A percentile compares a stretch with the other conserved stretches of the same genome.
These are phyloP conservation scores for Aporophyla nigra DNA, from an alignment of 2,888 invertebrate genomes.

Conservation along the genomic window DNA sequence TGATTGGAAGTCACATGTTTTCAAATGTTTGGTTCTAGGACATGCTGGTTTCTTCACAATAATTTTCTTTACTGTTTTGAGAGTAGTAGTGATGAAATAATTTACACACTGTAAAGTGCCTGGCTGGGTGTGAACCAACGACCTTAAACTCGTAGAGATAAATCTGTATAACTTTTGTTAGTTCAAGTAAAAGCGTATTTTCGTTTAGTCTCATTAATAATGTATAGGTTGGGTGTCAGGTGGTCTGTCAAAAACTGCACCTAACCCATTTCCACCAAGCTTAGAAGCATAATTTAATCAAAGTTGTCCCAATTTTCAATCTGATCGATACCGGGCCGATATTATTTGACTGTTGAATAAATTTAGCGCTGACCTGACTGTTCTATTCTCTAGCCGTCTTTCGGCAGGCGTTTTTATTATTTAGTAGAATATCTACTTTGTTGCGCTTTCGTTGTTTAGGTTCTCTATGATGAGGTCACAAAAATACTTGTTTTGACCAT, in stretches of 20 bases:
- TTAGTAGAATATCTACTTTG: background rate
- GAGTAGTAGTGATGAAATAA: background rate
- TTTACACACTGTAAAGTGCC: background rate
- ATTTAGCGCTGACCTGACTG: constrained; percentile 37
- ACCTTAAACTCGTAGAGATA: background rate
- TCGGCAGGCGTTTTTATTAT: constrained; percentile 3
- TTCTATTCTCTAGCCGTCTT: constrained; percentile 5
- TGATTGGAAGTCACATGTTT: background rate
- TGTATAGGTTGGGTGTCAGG: background rate
- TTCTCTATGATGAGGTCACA: background rate
- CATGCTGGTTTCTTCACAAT: background rate
- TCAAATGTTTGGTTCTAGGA: background rate
- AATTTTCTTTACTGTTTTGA: background rate
- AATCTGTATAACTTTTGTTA: background rate
- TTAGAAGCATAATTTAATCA: constrained; percentile 36
- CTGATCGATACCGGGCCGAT: constrained; percentile 32
- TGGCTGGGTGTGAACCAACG: background rate
- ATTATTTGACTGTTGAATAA: constrained; percentile 60
- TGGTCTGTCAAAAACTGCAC: constrained; percentile 25
- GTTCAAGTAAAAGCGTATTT: background rate
- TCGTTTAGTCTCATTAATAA: background rate
- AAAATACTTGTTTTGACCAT: background rate
- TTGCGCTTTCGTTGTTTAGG: background rate
- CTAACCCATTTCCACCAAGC: constrained; percentile 13
- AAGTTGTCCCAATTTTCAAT: constrained; percentile 36